Percentiles rank a stretch among this genome's conserved stretches.
These are phyloP conservation scores for Gastrophysa polygoni DNA, from an alignment of 2,888 invertebrate genomes.

Conservation along the genomic window DNA sequence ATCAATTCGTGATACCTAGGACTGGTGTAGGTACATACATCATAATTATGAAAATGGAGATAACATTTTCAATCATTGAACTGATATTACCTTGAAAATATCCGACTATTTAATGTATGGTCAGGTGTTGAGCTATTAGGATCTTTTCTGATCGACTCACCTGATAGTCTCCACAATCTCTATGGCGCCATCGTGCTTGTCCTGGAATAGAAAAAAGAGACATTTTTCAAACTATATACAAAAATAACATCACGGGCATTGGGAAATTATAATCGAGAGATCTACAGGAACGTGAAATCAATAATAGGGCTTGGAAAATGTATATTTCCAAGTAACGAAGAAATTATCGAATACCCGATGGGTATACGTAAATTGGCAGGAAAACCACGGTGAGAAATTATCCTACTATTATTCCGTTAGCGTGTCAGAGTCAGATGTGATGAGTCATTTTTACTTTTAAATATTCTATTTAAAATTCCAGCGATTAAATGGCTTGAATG, in stretches of 20 bases:
- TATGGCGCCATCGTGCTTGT: conserved; percentile 88
- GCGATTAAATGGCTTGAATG: background rate
- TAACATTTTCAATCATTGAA: no score
- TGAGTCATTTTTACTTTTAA: conserved; percentile 5
- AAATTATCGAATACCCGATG: background rate
- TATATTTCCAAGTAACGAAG: background rate
- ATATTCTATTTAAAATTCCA: conserved; percentile 7
- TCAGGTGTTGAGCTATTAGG: no score
- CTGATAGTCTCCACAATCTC: conserved; percentile 92
- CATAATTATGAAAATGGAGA: no score
- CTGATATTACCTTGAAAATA: no score
- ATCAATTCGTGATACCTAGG: no score
- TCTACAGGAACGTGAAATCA: background rate
- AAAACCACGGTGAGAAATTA: background rate
- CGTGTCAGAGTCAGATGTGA: background rate
- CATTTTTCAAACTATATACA: no score
- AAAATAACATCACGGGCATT: no score
- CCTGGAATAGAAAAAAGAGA: conserved; percentile 61
- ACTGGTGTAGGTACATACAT: no score
- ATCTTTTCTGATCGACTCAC: conserved; percentile 58
- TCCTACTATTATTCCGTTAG: background rate
- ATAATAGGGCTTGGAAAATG: background rate
- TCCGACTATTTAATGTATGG: no score
- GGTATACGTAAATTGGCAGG: background rate
- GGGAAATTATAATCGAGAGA: no score